phyloP scores from a whole-genome alignment of 2,797 vertebrate species.

The Avahi laniger region DNA sequence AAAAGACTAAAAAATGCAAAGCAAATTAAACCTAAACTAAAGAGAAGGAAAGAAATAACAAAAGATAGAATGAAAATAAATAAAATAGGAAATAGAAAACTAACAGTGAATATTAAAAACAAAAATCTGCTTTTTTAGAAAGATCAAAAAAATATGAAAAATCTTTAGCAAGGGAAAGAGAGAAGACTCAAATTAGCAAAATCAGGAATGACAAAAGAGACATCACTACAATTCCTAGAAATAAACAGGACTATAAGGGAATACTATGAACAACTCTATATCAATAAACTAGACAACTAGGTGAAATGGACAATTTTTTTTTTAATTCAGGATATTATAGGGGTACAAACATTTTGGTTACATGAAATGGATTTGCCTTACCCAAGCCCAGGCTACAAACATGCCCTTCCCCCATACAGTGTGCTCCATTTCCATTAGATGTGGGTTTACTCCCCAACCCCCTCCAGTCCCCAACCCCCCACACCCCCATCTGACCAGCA shows the following conservation, averaged over 20 bases:
- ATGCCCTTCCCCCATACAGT: too few species aligned
- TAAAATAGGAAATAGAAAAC: neutral
- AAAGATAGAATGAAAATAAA: neutral
- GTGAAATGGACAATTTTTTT: neutral
- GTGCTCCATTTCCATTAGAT: too few species aligned
- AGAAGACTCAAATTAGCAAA: neutral
- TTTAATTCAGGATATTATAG: too few species aligned
- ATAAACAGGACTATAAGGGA: neutral
- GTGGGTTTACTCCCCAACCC: too few species aligned
- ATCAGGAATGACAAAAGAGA: neutral
- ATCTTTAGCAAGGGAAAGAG: neutral
- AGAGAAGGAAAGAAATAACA: neutral
- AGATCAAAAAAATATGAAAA: neutral
- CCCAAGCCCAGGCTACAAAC: too few species aligned
- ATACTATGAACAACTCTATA: neutral
- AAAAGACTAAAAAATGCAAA: neutral
- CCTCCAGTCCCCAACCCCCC: too few species aligned
- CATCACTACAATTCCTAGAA: neutral
- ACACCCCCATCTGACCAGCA: too few species aligned
- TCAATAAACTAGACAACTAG: neutral
- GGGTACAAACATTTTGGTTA: too few species aligned
- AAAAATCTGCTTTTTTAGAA: neutral
- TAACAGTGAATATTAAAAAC: neutral
- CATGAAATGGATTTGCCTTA: too few species aligned
- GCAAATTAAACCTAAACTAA: neutral